Evolutionary conservation across 2,113 vertebrate genomes (phyloP), one percentile per base, ranked within the genome.

Genomic region (Menidia beryllina): DNA sequence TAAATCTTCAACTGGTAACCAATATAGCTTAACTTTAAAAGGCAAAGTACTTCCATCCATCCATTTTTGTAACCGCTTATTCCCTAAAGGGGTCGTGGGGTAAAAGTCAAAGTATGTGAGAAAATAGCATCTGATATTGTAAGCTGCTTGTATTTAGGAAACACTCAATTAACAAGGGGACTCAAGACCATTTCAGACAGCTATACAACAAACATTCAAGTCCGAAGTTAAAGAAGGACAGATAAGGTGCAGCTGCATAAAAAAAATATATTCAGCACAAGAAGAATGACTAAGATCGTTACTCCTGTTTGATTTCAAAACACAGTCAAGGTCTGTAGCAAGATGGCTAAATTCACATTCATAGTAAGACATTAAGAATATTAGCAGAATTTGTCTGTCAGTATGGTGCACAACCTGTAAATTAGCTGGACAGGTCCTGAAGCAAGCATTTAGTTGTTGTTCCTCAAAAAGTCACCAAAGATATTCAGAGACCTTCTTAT

Each of bases 401-500:
- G 13, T 45, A 7, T 45, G 41, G 41, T 45, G n/a, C 19, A 17
- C 19, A n/a, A 6, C 17, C 7, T 19, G 19, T 6, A 45, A 19
- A 49, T 25, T 26, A 65, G 7, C 9, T 24, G 14, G 26, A 38
- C 21, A 15, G 11, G 13, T 54, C 6, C 7, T 52, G 30, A 82
- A 56, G 69, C 13, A 38, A 27, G 5, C 8, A 10, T 43, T 63
- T 52, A 0, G 12, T 8, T 62, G 47, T 76, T 76, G 48, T 8
- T 55, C 36, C 21, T 72, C 69, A 64, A 36, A 64, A 74, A 73
- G 64, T 70, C 41, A 66, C 36, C 63, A 66, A 58, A 81, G 58
- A n/a, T 60, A 50, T 52, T 65, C 15, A 50, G 51, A 60, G 71
- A 69, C 56, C 36, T 27, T 71, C 45, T 23, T 13, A 34, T 3